phyloP scores from a whole-genome alignment of 2,888 invertebrate genomes.

The Ormia ochracea region DNA sequence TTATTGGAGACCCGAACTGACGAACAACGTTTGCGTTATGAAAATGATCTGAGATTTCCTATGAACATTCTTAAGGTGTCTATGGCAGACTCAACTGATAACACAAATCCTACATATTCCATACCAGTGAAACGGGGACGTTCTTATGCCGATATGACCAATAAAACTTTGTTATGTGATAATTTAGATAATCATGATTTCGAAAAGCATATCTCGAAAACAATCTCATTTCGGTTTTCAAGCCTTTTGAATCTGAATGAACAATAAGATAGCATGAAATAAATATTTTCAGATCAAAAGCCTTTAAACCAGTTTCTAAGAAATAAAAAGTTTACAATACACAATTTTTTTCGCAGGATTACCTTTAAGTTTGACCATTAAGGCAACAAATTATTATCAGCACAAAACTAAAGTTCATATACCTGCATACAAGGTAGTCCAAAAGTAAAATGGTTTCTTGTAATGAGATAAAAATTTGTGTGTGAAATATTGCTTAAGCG shows the following conservation, averaged over 20 bases:
- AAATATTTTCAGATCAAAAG: neutral
- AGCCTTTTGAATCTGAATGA: conserved; percentile 76
- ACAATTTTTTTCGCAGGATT: neutral
- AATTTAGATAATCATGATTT: conserved; percentile 75
- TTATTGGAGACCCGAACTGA: conserved; percentile 72
- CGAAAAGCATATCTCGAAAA: conserved; percentile 76
- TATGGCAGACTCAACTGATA: conserved; percentile 53
- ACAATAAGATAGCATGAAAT: conserved; percentile 55
- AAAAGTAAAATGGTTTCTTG: too few species aligned
- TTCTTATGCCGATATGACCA: conserved; percentile 76
- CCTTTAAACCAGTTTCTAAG: neutral
- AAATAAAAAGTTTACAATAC: neutral
- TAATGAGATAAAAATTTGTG: too few species aligned
- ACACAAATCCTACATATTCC: conserved; percentile 68
- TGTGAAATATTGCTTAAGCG: too few species aligned
- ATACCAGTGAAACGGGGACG: conserved; percentile 74
- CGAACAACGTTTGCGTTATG: conserved; percentile 74
- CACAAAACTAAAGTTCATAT: too few species aligned
- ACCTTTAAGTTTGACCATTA: neutral
- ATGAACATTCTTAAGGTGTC: conserved; percentile 72
- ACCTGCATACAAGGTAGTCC: too few species aligned
- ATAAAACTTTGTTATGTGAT: conserved; percentile 73
- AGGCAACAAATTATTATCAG: neutral
- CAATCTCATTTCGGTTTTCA: conserved; percentile 76
- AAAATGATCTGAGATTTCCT: conserved; percentile 76